These are phyloP conservation scores for Myotis daubentonii DNA, from an alignment of 2,797 vertebrate genomes.

Conservation along the genomic window DNA sequence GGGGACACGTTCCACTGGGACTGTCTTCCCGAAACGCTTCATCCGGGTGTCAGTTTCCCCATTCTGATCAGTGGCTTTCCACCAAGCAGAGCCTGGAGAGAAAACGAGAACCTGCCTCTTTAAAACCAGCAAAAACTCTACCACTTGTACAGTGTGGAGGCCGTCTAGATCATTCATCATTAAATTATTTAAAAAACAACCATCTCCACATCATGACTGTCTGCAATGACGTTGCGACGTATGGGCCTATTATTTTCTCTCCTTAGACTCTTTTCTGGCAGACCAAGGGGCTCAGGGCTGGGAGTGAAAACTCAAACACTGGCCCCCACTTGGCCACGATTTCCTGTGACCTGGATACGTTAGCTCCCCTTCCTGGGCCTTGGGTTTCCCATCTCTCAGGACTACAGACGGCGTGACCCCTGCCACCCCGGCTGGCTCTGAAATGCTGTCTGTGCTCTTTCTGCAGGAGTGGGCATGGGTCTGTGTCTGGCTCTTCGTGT, in stretches of 20 bases:
- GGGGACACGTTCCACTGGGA: background rate
- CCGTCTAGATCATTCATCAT: background rate
- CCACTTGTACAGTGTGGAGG: background rate
- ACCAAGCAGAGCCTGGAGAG: background rate
- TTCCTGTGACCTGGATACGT: background rate
- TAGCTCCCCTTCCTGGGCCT: background rate
- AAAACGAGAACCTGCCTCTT: background rate
- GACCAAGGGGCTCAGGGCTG: background rate
- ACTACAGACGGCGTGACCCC: background rate
- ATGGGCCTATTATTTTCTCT: background rate
- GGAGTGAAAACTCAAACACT: background rate
- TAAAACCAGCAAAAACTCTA: background rate
- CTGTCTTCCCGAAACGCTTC: background rate
- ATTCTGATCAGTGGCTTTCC: background rate
- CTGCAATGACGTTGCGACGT: background rate
- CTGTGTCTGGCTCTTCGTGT: background rate
- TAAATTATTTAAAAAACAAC: background rate
- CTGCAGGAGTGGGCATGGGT: background rate
- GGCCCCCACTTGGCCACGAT: background rate
- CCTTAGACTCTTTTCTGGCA: background rate
- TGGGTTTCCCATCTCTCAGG: background rate
- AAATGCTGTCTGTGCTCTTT: background rate
- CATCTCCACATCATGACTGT: rapidly evolving
- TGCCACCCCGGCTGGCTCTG: background rate
- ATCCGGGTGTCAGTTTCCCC: background rate